Evolutionary conservation across 2,888 invertebrate species (phyloP), one percentile per base, ranked within the genome.

Genomic region (Dolichomitus sp.): DNA sequence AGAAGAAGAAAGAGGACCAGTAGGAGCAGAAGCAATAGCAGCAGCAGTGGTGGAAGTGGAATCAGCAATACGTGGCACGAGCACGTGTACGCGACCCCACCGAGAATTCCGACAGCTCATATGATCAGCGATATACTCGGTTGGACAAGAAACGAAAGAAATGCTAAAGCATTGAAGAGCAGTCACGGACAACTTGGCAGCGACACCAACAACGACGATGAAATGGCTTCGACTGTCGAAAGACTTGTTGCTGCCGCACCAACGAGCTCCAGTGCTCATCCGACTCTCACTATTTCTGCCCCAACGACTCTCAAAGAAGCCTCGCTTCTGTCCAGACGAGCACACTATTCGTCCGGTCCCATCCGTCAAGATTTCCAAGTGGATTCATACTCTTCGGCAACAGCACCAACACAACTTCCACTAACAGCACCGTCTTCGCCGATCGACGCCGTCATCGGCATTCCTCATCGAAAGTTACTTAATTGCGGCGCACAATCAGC

Each of bases 91-190:
- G 97, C 96, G 2, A 96, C 96, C 88, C 96, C 97, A 12, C 97
- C 97, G 11, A 96, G 96, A 88, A 95, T 95, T 75, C 98, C 98
- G 0, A 98, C 98, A 1, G 97, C 98, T 4, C 98, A 98, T 93
- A 96, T 96, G 52, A 98, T 99, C 91, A 97, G 97, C 86, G 97
- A 98, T 92, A 98, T 98, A 87, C 95, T 99, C 88, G 98, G 98
- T 27, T 94, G 96, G 93, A 92, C 91, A 40, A 81, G 85, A 40
- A 45, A 19, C 52, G 66, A 73, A 4, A 70, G 48, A n/a, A 45
- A 40, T 7, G 17, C 19, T 3, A 66, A 14, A 33, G 48, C 75
- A 19, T 42, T 52, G 54, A 68, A 61, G 50, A 61, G 27, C 17
- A 66, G 70, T 65, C 40, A 65, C 72, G 63, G 19, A 33, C 37